A percentile compares a stretch with the other conserved stretches of the same genome.
Conservation (phyloP, 1,140 invertebrate species). For the Meloidogyne hapla region DNA sequence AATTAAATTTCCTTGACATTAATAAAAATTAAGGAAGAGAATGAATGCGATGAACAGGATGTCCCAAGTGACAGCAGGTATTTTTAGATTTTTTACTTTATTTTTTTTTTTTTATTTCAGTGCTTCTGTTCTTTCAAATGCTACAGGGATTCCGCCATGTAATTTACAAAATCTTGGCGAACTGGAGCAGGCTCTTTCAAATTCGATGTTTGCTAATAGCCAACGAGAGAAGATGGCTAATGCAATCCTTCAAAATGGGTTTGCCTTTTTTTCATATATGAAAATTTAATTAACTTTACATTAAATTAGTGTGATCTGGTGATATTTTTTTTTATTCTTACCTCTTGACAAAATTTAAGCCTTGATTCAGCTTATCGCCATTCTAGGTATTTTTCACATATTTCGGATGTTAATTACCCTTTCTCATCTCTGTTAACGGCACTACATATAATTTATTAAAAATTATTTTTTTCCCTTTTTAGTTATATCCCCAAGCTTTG, state of each 20-base stretch:
- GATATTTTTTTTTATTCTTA: too few relatives aligned
- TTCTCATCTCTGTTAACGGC: too few relatives aligned
- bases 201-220: conserved; percentile 71
- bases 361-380: too few relatives aligned
- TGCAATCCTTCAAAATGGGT: conserved; percentile 82
- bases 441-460: neutral
- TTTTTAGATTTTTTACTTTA: neutral
- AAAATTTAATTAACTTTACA: neutral
- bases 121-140: conserved; percentile 66
- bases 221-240: conserved; percentile 89
- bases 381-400: too few relatives aligned
- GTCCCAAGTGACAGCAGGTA: conserved; percentile 65
- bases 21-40: conserved; percentile 73
- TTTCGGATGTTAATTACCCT: too few relatives aligned
- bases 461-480: neutral
- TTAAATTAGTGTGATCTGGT: too few relatives aligned
- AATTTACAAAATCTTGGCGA: conserved; percentile 88
- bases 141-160: conserved; percentile 76
- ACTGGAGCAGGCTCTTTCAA: conserved; percentile 72
- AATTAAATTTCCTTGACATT: conserved; percentile 11
- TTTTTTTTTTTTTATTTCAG: conserved; percentile 71
- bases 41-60: conserved; percentile 73
- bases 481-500: conserved; percentile 92
- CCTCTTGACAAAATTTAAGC: too few relatives aligned
- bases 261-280: conserved; percentile 9